Evolutionary conservation across 2,113 vertebrate genomes (phyloP).

Genomic region (Campylorhamphus procurvoides): DNA sequence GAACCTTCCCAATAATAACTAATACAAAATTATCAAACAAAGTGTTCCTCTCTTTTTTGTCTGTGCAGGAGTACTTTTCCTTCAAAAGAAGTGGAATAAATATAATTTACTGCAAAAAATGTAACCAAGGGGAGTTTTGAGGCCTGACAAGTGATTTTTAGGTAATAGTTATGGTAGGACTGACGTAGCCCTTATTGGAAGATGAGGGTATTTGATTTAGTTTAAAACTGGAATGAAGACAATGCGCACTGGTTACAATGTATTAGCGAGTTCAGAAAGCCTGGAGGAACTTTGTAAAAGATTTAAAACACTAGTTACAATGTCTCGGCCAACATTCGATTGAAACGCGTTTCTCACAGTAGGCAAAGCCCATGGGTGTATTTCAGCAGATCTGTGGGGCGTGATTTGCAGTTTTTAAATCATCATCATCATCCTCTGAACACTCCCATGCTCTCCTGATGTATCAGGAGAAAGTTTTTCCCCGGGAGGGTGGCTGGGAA

Average conservation of each 20-base stretch:
- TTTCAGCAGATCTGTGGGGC: neutral
- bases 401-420: neutral
- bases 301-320: neutral
- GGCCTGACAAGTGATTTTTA: neutral
- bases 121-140: neutral
- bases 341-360: neutral
- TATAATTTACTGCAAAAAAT: neutral
- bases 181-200: neutral
- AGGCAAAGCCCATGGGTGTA: rapidly evolving
- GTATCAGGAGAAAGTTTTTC: neutral
- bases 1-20: neutral
- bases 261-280: neutral
- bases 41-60: neutral
- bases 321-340: neutral
- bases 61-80: neutral
- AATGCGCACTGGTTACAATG: neutral
- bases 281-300: neutral
- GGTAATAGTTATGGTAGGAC: neutral
- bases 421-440: neutral
- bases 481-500: rapidly evolving
- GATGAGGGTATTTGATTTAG: neutral
- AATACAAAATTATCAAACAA: neutral
- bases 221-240: neutral
- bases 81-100: neutral
- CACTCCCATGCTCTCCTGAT: neutral